Conservation (phyloP, 2,797 vertebrate genomes). For the Periophthalmus magnuspinnatus region DNA sequence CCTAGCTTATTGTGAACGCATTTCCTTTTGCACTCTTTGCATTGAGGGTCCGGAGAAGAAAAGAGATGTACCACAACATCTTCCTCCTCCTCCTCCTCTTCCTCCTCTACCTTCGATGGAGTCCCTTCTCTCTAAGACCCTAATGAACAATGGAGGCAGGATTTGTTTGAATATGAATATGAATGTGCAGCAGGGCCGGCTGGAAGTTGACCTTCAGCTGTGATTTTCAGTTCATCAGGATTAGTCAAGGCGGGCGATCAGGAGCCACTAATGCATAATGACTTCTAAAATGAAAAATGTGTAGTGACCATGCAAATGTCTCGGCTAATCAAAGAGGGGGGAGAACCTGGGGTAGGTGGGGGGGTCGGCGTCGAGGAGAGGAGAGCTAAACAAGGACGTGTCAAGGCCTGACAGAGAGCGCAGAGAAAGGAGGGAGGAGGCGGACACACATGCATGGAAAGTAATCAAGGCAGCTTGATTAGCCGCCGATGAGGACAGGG, state of each 20-base stretch:
- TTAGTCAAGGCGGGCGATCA: slow-evolving; percentile 99
- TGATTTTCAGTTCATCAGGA: slow-evolving; percentile 99
- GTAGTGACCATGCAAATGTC: slow-evolving; percentile 99
- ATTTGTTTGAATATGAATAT: slow-evolving; percentile 99
- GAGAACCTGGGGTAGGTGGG: slow-evolving; percentile 86
- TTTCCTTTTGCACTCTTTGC: slow-evolving; percentile 43
- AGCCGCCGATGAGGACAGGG: slow-evolving; percentile 88
- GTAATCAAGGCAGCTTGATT: slow-evolving; percentile 98
- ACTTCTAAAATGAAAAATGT: slow-evolving; percentile 99
- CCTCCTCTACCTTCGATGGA: slow-evolving; percentile 66
- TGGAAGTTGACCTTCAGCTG: slow-evolving; percentile 99
- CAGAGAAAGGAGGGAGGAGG: slow-evolving; percentile 82
- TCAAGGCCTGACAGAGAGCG: slow-evolving; percentile 90
- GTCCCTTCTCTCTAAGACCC: slow-evolving; percentile 76
- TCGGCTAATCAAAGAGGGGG: slow-evolving; percentile 99
- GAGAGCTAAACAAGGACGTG: slow-evolving; percentile 99
- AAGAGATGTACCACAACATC: slow-evolving; percentile 65
- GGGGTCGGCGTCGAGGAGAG: slow-evolving; percentile 74
- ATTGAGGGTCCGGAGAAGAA: slow-evolving; percentile 56
- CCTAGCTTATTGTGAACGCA: slow-evolving; percentile 54
- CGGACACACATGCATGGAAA: slow-evolving; percentile 91
- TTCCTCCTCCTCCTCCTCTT: slow-evolving; percentile 43
- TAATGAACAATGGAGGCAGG: slow-evolving; percentile 98
- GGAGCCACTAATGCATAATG: slow-evolving; percentile 99
- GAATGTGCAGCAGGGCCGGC: slow-evolving; percentile 92